Evolutionary conservation across 2,888 invertebrate genomes (phyloP).

Genomic region (Pterostichus niger): DNA sequence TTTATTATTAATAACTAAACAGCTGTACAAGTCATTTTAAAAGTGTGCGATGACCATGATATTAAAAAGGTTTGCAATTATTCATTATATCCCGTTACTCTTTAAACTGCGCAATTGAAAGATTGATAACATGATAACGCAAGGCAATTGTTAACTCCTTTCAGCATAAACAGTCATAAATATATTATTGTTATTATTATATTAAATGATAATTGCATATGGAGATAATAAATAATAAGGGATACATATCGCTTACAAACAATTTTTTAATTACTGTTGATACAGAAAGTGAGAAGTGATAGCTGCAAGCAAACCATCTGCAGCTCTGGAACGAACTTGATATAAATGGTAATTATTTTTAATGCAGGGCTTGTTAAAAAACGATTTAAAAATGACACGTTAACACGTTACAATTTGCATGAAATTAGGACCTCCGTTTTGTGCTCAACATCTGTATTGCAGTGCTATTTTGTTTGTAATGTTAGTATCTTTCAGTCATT

Average conservation of each 20-base stretch:
- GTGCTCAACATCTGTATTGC: constrained; percentile 43
- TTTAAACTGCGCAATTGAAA: constrained; percentile 22
- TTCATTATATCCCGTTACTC: constrained; percentile 19
- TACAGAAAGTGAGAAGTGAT: neutral
- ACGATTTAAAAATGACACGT: constrained; percentile 50
- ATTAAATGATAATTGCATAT: constrained; percentile 22
- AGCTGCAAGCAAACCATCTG: constrained; percentile 16
- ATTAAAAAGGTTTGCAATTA: constrained; percentile 22
- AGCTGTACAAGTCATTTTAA: neutral
- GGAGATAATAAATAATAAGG: neutral
- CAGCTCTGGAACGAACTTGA: constrained; percentile 16
- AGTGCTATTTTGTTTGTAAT: constrained; percentile 9
- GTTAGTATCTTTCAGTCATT: constrained; percentile 18
- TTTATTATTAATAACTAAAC: constrained; percentile 6
- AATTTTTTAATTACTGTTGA: constrained; percentile 14
- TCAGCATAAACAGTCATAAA: constrained; percentile 14
- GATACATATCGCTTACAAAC: constrained; percentile 16
- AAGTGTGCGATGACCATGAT: constrained; percentile 7
- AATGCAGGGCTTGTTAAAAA: constrained; percentile 47
- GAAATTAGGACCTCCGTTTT: constrained; percentile 31
- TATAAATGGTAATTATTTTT: constrained; percentile 43
- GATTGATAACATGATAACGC: constrained; percentile 13
- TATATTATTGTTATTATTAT: constrained; percentile 14
- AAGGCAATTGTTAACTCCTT: neutral
- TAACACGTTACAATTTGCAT: constrained; percentile 53